These are phyloP conservation scores for Rhizoglyphus robini DNA, from an alignment of 1,140 invertebrate species.

Conservation along the genomic window DNA sequence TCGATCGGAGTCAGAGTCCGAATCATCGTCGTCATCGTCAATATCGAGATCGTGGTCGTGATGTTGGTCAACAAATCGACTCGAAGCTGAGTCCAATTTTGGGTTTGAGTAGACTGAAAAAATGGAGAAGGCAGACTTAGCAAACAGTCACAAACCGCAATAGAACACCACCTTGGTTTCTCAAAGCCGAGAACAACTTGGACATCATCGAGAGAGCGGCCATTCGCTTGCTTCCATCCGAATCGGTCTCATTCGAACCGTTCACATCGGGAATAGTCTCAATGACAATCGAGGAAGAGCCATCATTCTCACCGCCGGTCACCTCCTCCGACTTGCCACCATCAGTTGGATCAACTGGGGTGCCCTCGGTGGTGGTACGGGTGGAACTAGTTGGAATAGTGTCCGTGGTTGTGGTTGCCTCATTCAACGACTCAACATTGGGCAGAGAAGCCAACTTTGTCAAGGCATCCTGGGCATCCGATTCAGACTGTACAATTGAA, in stretches of 20 bases:
- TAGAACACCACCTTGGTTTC: not conserved
- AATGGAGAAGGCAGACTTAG: not conserved
- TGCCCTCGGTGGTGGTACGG: too few relatives aligned
- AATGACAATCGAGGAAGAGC: not conserved
- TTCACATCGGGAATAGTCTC: too few relatives aligned
- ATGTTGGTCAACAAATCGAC: not conserved
- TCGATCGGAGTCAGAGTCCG: not conserved
- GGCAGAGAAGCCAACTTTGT: too few relatives aligned
- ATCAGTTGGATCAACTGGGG: too few relatives aligned
- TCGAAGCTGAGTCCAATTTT: not conserved
- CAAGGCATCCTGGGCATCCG: too few relatives aligned
- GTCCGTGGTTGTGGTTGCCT: too few relatives aligned
- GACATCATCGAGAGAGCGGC: conserved; percentile 14
- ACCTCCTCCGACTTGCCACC: too few relatives aligned
- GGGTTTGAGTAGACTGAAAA: not conserved
- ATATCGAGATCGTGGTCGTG: not conserved
- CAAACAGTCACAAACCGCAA: not conserved
- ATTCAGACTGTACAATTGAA: too few relatives aligned
- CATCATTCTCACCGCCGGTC: too few relatives aligned
- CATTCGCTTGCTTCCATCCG: not conserved
- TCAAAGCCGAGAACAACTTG: conserved; percentile 4
- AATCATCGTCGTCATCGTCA: conserved; percentile 3
- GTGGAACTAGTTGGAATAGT: too few relatives aligned
- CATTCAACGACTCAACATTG: too few relatives aligned
- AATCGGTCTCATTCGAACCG: too few relatives aligned